Conservation (phyloP, 1,140 invertebrate species). For the Leptinotarsa defecta region DNA sequence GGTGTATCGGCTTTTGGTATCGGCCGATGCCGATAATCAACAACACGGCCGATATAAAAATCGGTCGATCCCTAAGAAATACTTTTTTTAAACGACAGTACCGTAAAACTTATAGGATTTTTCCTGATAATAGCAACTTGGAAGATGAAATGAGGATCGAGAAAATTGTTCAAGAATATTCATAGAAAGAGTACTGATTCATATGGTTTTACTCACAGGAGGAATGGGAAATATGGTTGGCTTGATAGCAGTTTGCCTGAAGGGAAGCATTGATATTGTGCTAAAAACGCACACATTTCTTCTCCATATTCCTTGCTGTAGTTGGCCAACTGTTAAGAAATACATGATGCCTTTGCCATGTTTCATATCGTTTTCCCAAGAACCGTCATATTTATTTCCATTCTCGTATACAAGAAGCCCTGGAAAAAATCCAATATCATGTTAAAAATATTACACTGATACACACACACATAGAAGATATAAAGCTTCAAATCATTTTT, state of each 20-base stretch:
- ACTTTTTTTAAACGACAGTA: no score
- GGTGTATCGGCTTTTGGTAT: no score
- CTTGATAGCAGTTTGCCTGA: constrained; percentile 59
- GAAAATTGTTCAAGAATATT: background rate
- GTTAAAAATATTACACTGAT: no score
- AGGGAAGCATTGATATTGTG: constrained; percentile 61
- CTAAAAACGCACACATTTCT: constrained; percentile 59
- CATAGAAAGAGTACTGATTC: background rate
- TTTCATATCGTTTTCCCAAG: constrained; percentile 62
- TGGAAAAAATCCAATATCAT: background rate
- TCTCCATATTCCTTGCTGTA: constrained; percentile 65
- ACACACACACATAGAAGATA: no score
- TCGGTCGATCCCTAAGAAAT: no score
- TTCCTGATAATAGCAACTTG: no score
- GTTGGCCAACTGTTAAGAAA: constrained; percentile 64
- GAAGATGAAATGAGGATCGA: background rate
- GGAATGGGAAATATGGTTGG: constrained; percentile 64
- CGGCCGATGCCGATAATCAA: no score
- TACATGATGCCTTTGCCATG: constrained; percentile 64
- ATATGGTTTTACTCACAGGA: constrained; percentile 52
- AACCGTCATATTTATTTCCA: constrained; percentile 67
- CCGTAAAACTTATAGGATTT: no score
- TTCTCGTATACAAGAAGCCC: constrained; percentile 53
- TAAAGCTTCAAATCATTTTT: no score
- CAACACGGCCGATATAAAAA: no score